Conservation (phyloP, 1,140 invertebrate genomes). For the Tetraneura akinire region DNA sequence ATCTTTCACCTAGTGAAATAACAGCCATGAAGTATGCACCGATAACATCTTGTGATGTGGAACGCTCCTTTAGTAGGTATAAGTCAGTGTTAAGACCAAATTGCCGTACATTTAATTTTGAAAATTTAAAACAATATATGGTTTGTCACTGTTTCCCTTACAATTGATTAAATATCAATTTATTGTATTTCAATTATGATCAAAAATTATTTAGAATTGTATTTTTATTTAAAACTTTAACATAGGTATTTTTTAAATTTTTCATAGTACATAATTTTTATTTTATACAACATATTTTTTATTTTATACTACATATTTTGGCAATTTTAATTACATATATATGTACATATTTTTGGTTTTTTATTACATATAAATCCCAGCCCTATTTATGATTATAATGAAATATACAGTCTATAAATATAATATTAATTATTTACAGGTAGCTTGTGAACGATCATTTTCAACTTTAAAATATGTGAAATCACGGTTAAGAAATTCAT, state of each 20-base stretch:
- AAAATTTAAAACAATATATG: too few species aligned
- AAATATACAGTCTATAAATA: too few species aligned
- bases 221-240: not conserved
- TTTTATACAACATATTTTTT: too few species aligned
- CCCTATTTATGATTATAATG: not conserved
- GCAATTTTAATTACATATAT: too few species aligned
- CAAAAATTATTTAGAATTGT: not conserved
- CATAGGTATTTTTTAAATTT: not conserved
- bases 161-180: not conserved
- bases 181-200: not conserved
- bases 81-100: not conserved
- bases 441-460: too few species aligned
- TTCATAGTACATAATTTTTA: not conserved
- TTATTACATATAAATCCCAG: not conserved
- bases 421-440: too few species aligned
- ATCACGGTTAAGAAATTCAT: too few species aligned
- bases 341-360: slow-evolving; percentile 1
- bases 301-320: not conserved
- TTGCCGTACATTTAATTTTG: not conserved
- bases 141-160: not conserved
- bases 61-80: not conserved
- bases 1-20: too few species aligned
- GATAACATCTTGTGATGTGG: not conserved
- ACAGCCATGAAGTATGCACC: not conserved
- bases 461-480: too few species aligned